Conservation (phyloP, 2,797 vertebrate species). For the Vespertilio murinus region DNA sequence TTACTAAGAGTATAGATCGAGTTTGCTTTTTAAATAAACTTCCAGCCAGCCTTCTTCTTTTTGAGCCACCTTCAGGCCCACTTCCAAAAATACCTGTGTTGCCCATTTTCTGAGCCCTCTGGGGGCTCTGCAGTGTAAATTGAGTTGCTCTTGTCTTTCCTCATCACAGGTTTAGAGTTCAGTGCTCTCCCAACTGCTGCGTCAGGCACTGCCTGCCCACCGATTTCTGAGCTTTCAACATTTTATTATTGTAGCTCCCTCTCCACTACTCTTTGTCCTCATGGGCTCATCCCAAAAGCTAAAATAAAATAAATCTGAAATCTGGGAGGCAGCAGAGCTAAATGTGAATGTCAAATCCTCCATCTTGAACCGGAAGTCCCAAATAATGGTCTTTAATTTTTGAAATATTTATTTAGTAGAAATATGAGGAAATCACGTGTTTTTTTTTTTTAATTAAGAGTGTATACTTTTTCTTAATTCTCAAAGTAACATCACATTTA, state of each 20-base stretch:
- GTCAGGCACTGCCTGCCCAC: neutral
- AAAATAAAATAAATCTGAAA: neutral
- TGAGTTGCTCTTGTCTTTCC: neutral
- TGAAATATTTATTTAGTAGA: conserved; percentile 4
- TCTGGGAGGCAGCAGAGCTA: neutral
- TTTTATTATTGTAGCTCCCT: neutral
- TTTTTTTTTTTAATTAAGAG: neutral
- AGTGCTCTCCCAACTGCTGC: neutral
- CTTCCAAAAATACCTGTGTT: neutral
- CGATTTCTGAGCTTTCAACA: neutral
- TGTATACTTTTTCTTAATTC: neutral
- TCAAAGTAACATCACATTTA: neutral
- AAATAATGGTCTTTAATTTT: neutral
- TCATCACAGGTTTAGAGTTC: neutral
- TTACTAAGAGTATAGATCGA: neutral
- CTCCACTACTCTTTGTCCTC: neutral
- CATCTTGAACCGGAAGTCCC: neutral
- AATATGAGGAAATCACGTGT: neutral
- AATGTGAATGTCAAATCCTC: neutral
- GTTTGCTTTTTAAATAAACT: neutral
- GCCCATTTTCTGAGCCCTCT: neutral
- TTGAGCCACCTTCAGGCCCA: neutral
- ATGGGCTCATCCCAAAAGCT: neutral
- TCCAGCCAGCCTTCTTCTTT: neutral
- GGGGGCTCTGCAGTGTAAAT: neutral